Percentiles rank a stretch among this genome's conserved stretches.
Conservation (phyloP, 2,888 invertebrate genomes). For the Synergus gifuensis region DNA sequence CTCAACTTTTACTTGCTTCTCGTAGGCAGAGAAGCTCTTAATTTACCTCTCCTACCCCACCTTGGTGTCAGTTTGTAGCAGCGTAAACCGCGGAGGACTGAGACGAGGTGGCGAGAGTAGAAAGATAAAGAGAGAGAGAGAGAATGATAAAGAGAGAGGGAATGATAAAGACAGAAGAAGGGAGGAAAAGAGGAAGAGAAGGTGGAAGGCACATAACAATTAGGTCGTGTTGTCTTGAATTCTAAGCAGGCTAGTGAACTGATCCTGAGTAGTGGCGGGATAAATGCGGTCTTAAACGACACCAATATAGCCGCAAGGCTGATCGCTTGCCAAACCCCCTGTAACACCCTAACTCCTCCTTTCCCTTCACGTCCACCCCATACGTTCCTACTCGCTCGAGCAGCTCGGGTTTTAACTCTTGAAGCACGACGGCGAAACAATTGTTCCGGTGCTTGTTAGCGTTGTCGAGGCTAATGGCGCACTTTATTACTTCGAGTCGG, state of each 20-base stretch:
- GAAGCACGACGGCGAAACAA: constrained; percentile 69
- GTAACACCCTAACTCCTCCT: constrained; percentile 57
- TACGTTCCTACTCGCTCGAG: constrained; percentile 54
- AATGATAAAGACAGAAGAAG: constrained; percentile 52
- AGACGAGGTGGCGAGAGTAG: constrained; percentile 55
- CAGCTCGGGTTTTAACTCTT: constrained; percentile 59
- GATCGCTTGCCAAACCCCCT: constrained; percentile 73
- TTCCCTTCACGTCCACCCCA: constrained; percentile 47
- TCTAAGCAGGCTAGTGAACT: constrained; percentile 77
- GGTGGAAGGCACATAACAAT: constrained; percentile 73
- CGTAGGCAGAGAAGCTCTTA: constrained; percentile 56
- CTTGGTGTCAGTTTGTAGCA: constrained; percentile 49
- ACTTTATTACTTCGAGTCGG: constrained; percentile 71
- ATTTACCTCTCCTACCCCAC: constrained; percentile 52
- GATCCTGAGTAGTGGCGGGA: constrained; percentile 69
- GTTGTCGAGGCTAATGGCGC: constrained; percentile 73
- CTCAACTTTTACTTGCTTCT: constrained; percentile 43
- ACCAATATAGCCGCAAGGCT: constrained; percentile 74
- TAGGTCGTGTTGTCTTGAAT: constrained; percentile 77
- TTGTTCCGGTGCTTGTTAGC: constrained; percentile 75
- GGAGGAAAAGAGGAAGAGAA: constrained; percentile 57
- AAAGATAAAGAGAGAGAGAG: constrained; percentile 51
- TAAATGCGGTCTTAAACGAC: constrained; percentile 76
- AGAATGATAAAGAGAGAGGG: constrained; percentile 49
- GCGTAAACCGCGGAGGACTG: constrained; percentile 49